These are phyloP conservation scores for Tautogolabrus adspersus DNA, from an alignment of 2,113 vertebrate genomes.

Conservation along the genomic window DNA sequence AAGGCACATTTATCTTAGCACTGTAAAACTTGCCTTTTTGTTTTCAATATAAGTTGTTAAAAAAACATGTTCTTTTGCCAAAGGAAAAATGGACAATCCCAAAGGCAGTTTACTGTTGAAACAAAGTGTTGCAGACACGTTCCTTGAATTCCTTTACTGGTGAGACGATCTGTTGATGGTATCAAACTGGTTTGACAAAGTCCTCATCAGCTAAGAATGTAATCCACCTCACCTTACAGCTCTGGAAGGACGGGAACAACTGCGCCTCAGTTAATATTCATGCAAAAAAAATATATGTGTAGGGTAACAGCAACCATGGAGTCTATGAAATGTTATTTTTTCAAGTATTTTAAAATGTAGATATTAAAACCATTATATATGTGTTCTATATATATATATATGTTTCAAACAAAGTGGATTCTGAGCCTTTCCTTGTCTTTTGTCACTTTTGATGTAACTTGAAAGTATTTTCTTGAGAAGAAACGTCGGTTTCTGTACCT, in stretches of 20 bases:
- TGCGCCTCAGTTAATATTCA: conserved; percentile 1
- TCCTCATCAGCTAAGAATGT: conserved; percentile 17
- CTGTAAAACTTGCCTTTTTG: neutral
- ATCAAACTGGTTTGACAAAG: conserved; percentile 30
- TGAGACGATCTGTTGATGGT: neutral
- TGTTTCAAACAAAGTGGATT: neutral
- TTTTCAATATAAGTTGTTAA: too few relatives aligned
- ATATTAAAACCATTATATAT: neutral
- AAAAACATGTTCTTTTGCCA: too few relatives aligned
- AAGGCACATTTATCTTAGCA: conserved; percentile 6
- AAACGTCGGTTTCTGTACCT: neutral
- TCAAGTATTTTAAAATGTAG: neutral
- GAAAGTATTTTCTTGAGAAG: too few relatives aligned
- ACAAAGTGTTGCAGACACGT: neutral
- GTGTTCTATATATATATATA: neutral
- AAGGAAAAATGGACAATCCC: neutral
- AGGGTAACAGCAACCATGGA: neutral
- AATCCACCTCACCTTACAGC: conserved; percentile 8
- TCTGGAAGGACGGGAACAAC: conserved; percentile 7
- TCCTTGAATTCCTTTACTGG: neutral
- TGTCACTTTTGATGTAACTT: neutral
- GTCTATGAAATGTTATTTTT: neutral
- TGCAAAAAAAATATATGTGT: neutral
- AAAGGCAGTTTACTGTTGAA: neutral
- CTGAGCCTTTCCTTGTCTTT: neutral